Base-by-base conservation (phyloP, 2,888 invertebrate genomes). In the Neria commutata region DNA sequence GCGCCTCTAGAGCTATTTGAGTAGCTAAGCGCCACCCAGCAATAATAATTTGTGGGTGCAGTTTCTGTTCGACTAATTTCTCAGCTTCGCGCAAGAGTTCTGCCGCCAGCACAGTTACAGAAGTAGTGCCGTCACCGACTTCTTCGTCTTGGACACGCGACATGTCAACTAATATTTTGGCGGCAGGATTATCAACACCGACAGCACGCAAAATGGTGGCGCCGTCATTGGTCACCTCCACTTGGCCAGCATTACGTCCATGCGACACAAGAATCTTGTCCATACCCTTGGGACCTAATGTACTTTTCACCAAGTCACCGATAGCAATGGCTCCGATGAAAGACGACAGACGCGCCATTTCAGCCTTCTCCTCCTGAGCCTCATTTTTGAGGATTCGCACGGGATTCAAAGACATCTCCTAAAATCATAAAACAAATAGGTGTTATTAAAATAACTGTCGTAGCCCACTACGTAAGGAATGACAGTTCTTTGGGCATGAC, bases 41-140 rank as follows among this genome's bases (percentile, higher is more conserved):
- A 64, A 99, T 94, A 62, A 99, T 96, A 0, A 94, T 98, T 85
- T 99, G 99, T 1, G 99, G 99, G 81, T 99, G 99, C 65, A 99
- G 89, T 81, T 96, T 96, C 83, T 94, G 92, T 55, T 91, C 91
- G 58, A 99, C 87, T 52, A 99, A 83, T 75, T 91, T 91, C 80
- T 99, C 99, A 16, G 98, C 98, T 84, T 98, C 97, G 72, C 92
- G 89, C 19, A 99, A 84, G 52, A 99, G 83, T 83, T 99, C 98
- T 53, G 97, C 90, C 68, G 98, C 98, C 84, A 78, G 60, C 75
- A 85, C 98, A 54, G 98, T 95, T 0, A 99, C 99, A 1, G 98
- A 98, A 40, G 99, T 99, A n/a, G 99, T 99, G 14, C 99, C 99
- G 87, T 99, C 99, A 46, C 99, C 99, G 60, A 99, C 98, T 86